Conservation (phyloP, 2,113 vertebrate species). For the Sarotherodon lohbergeri region DNA sequence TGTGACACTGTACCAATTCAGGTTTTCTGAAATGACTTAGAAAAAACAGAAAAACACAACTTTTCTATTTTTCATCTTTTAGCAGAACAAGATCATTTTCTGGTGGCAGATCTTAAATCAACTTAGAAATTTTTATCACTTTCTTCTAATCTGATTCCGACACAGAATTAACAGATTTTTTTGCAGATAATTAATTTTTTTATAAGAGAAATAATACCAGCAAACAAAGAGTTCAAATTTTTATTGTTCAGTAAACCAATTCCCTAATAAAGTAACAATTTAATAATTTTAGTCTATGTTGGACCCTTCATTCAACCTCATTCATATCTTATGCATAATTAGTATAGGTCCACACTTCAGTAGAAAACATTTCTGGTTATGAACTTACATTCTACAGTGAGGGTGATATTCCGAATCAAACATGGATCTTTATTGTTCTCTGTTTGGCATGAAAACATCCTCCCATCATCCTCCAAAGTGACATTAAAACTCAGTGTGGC, state of each 20-base stretch:
- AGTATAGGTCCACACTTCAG: background rate
- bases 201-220: background rate
- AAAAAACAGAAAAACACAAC: background rate
- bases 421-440: background rate
- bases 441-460: conserved; percentile 35
- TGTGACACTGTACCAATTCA: background rate
- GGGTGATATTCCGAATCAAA: background rate
- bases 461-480: conserved; percentile 32
- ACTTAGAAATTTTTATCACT: background rate
- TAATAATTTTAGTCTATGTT: background rate
- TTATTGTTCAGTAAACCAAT: background rate
- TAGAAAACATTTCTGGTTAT: background rate
- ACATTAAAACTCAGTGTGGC: background rate
- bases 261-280: background rate
- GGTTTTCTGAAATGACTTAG: background rate
- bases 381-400: conserved; percentile 56
- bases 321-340: background rate
- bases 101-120: background rate
- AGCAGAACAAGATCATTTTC: background rate
- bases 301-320: background rate
- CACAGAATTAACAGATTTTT: background rate
- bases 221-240: fast-evolving
- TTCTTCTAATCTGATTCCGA: background rate
- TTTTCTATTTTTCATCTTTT: background rate
- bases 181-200: background rate